Evolutionary conservation across 2,888 invertebrate genomes (phyloP).

Genomic region (Tetropium fuscum): DNA sequence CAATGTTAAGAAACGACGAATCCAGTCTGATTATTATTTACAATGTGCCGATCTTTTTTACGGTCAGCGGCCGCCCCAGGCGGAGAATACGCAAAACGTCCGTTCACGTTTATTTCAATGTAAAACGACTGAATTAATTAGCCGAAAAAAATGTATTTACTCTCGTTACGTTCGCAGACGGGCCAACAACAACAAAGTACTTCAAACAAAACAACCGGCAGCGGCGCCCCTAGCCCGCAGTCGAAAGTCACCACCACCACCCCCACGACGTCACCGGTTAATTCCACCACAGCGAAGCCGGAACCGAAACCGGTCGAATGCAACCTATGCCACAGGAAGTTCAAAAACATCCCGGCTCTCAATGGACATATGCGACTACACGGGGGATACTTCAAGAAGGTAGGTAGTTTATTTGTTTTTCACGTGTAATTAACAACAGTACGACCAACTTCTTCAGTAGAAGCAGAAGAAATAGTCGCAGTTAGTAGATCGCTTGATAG

Average conservation of each 20-base stretch:
- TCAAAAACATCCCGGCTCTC: constrained; percentile 97
- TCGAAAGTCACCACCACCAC: constrained; percentile 61
- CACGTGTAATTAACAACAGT: too few relatives aligned
- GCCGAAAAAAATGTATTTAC: constrained; percentile 38
- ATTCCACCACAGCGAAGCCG: constrained; percentile 64
- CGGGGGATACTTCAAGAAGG: constrained; percentile 97
- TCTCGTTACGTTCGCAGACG: constrained; percentile 48
- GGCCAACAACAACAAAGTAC: constrained; percentile 52
- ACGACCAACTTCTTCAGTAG: too few relatives aligned
- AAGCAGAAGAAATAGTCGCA: too few relatives aligned
- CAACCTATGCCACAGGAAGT: constrained; percentile 93
- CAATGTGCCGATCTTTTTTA: too few relatives aligned
- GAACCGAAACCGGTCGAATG: constrained; percentile 93
- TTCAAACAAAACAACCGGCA: constrained; percentile 53
- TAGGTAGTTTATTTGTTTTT: constrained; percentile 56
- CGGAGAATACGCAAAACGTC: background rate
- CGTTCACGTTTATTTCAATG: constrained; percentile 35
- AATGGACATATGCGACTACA: constrained; percentile 99
- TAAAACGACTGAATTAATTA: constrained; percentile 33
- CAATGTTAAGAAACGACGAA: too few relatives aligned
- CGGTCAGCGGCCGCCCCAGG: too few relatives aligned
- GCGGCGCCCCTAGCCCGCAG: constrained; percentile 57
- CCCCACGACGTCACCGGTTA: constrained; percentile 55
- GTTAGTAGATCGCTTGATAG: too few relatives aligned
- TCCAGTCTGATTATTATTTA: too few relatives aligned